Conservation (phyloP, 2,888 invertebrate species). For the Ferdinandea cuprea region DNA sequence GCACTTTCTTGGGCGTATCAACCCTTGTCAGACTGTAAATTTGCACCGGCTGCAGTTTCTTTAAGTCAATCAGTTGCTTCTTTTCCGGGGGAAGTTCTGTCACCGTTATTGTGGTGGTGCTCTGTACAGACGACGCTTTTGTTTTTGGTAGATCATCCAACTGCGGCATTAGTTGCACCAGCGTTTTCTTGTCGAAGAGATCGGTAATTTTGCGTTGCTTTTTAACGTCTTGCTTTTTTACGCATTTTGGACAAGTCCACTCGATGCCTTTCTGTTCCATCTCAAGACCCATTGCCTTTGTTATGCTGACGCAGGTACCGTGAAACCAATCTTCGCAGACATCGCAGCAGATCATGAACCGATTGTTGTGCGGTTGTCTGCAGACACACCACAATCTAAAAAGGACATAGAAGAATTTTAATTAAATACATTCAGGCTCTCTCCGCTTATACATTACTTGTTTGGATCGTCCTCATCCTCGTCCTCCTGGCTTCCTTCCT, state of each 20-base stretch:
- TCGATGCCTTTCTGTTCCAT: conserved; percentile 95
- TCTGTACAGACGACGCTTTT: not conserved
- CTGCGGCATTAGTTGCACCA: conserved; percentile 41
- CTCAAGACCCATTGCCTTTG: conserved; percentile 94
- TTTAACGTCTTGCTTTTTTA: conserved; percentile 79
- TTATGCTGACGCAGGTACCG: conserved; percentile 97
- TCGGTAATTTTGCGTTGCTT: conserved; percentile 77
- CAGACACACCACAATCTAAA: conserved; percentile 96
- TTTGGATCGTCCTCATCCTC: conserved; percentile 97
- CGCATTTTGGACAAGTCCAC: conserved; percentile 95
- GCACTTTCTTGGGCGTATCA: conserved; percentile 13
- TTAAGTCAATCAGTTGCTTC: conserved; percentile 59
- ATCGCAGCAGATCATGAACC: conserved; percentile 99
- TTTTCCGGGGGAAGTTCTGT: conserved; percentile 36
- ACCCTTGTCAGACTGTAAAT: conserved; percentile 72
- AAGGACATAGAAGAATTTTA: not conserved
- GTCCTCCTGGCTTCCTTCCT: conserved; percentile 77
- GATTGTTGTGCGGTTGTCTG: conserved; percentile 95
- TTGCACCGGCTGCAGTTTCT: conserved; percentile 74
- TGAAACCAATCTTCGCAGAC: conserved; percentile 98
- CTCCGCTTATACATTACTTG: conserved; percentile 83
- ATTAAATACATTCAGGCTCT: not conserved
- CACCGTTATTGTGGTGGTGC: conserved; percentile 20
- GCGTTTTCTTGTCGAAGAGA: conserved; percentile 70
- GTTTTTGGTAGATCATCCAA: conserved; percentile 33